phyloP scores from a whole-genome alignment of 2,797 vertebrate genomes.

The Sarcoramphus papa region DNA sequence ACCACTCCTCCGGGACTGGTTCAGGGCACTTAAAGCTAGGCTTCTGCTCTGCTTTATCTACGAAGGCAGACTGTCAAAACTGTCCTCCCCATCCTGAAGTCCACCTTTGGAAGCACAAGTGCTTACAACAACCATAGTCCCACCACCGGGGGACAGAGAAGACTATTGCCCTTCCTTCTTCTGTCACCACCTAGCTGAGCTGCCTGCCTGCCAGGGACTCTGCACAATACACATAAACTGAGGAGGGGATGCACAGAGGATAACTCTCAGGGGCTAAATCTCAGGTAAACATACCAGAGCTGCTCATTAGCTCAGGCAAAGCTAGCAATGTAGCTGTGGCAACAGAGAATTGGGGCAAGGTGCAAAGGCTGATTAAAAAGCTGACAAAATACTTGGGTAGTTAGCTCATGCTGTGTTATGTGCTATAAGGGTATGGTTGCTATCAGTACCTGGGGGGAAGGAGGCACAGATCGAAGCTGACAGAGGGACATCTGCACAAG shows the following conservation, averaged over 20 bases:
- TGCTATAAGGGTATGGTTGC: background rate
- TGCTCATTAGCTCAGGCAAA: background rate
- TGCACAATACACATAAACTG: background rate
- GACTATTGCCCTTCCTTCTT: background rate
- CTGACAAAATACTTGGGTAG: slow-evolving; percentile 11
- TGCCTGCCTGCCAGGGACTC: background rate
- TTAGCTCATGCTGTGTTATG: background rate
- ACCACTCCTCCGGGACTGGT: background rate
- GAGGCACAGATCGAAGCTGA: background rate
- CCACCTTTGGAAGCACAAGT: background rate
- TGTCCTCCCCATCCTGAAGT: background rate
- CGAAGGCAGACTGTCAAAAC: background rate
- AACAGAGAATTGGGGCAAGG: slow-evolving; percentile 27
- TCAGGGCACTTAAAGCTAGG: background rate
- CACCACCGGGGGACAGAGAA: background rate
- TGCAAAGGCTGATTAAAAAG: slow-evolving; percentile 44
- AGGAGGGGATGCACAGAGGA: background rate
- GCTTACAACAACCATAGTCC: background rate
- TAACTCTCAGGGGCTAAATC: background rate
- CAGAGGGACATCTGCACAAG: background rate
- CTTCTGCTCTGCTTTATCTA: background rate
- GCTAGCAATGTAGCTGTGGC: background rate
- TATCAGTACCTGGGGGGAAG: background rate
- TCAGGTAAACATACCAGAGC: slow-evolving; percentile 22
- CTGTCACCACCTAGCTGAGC: background rate